A percentile compares a stretch with the other conserved stretches of the same genome.
Conservation (phyloP, 2,888 invertebrate genomes). For the Morinoia aosen region DNA sequence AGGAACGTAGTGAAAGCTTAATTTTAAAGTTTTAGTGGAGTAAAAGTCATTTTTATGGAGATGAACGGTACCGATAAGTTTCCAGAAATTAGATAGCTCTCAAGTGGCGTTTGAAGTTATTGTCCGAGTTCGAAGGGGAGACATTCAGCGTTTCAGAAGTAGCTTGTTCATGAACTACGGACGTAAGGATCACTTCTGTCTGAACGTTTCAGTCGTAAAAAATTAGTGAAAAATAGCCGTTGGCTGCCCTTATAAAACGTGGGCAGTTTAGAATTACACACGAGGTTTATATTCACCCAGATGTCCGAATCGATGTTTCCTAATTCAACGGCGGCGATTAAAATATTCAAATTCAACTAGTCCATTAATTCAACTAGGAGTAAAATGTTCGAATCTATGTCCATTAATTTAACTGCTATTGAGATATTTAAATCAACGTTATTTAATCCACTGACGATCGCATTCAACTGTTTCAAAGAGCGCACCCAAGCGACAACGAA, state of each 20-base stretch:
- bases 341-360: too few species aligned
- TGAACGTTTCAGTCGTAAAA: background rate
- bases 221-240: background rate
- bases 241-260: background rate
- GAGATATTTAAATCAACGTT: too few species aligned
- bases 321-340: too few species aligned
- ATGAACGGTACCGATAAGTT: background rate
- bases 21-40: background rate
- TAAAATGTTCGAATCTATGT: too few species aligned
- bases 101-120: background rate
- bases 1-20: background rate
- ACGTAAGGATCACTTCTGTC: background rate
- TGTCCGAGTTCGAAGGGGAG: background rate
- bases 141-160: background rate
- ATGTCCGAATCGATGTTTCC: too few species aligned
- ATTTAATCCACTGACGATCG: too few species aligned
- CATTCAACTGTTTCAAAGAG: too few species aligned
- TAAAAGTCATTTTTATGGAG: background rate
- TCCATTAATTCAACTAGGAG: too few species aligned
- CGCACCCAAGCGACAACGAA: background rate
- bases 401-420: too few species aligned
- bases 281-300: too few species aligned
- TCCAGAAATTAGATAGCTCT: background rate
- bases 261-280: too few species aligned
- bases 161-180: background rate